phyloP scores from a whole-genome alignment of 2,888 invertebrate genomes.

The Elysia crispata region DNA sequence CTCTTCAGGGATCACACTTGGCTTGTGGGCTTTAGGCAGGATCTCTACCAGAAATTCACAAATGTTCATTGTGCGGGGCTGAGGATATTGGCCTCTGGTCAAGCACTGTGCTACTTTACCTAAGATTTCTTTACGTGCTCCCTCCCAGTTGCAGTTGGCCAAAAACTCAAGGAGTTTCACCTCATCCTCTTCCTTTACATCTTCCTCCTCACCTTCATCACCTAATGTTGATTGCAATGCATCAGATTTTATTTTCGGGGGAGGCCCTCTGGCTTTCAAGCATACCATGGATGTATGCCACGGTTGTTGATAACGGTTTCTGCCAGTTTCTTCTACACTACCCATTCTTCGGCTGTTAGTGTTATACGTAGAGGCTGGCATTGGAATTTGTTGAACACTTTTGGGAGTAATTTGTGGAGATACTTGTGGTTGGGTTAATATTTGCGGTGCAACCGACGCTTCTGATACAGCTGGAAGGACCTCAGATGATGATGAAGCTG shows the following conservation, averaged over 20 bases:
- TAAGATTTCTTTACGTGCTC: slow-evolving; percentile 65
- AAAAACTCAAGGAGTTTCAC: slow-evolving; percentile 72
- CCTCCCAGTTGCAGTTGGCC: slow-evolving; percentile 71
- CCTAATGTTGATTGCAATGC: neutral
- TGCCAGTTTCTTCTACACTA: neutral
- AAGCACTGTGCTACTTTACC: slow-evolving; percentile 65
- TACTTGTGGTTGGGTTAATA: neutral
- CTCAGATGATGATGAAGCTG: neutral
- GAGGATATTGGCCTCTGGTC: slow-evolving; percentile 58
- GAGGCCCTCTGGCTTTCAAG: slow-evolving; percentile 63
- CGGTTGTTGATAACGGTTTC: neutral
- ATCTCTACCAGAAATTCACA: slow-evolving; percentile 64
- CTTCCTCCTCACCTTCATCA: slow-evolving; percentile 35
- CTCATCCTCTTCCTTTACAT: slow-evolving; percentile 52
- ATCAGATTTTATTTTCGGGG: slow-evolving; percentile 33
- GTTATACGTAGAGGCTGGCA: neutral
- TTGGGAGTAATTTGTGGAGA: neutral
- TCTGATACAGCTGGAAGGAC: neutral
- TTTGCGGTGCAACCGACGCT: neutral
- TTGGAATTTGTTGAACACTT: no score
- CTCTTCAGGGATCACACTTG: slow-evolving; percentile 66
- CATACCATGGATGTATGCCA: slow-evolving; percentile 72
- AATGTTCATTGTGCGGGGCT: slow-evolving; percentile 54
- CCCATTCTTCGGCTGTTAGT: neutral
- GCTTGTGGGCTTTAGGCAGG: slow-evolving; percentile 65